phyloP scores from a whole-genome alignment of 2,797 vertebrate species.

The Anguilla megastoma region DNA sequence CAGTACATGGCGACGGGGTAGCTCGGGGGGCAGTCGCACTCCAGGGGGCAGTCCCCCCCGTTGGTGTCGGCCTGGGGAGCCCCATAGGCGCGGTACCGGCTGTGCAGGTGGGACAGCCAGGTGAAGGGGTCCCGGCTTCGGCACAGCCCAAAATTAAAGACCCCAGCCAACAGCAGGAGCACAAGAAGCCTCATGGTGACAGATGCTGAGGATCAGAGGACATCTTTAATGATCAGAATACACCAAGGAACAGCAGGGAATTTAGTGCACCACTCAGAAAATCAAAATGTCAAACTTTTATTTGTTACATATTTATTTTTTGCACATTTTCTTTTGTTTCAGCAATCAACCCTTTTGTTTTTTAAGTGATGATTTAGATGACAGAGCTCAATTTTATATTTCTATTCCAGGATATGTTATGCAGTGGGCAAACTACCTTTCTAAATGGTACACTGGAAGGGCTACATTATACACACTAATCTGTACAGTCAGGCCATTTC shows the following conservation, averaged over 20 bases:
- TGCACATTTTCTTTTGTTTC: slow-evolving; percentile 38
- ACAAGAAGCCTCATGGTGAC: slow-evolving; percentile 72
- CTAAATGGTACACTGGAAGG: neutral
- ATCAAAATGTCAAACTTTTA: neutral
- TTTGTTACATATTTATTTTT: neutral
- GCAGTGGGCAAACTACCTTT: neutral
- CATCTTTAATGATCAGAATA: neutral
- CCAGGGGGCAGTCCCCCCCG: slow-evolving; percentile 81
- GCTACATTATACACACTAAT: neutral
- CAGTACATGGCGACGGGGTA: slow-evolving; percentile 95
- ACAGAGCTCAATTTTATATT: neutral
- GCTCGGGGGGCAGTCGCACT: slow-evolving; percentile 90
- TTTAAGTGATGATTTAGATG: neutral
- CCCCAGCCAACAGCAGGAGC: slow-evolving; percentile 67
- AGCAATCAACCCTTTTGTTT: slow-evolving; percentile 30
- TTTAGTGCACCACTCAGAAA: neutral
- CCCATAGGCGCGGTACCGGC: slow-evolving; percentile 61
- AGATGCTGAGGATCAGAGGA: neutral
- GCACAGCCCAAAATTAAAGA: slow-evolving; percentile 66
- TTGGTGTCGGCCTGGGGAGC: slow-evolving; percentile 59
- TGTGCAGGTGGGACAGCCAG: slow-evolving; percentile 77
- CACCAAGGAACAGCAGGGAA: neutral
- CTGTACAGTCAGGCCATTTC: neutral
- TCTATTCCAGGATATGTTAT: neutral
- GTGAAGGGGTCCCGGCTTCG: slow-evolving; percentile 77